A percentile compares a stretch with the other conserved stretches of the same genome.
phyloP scores from a whole-genome alignment of 1,140 invertebrate species.

The Plectrocnemia conspersa region DNA sequence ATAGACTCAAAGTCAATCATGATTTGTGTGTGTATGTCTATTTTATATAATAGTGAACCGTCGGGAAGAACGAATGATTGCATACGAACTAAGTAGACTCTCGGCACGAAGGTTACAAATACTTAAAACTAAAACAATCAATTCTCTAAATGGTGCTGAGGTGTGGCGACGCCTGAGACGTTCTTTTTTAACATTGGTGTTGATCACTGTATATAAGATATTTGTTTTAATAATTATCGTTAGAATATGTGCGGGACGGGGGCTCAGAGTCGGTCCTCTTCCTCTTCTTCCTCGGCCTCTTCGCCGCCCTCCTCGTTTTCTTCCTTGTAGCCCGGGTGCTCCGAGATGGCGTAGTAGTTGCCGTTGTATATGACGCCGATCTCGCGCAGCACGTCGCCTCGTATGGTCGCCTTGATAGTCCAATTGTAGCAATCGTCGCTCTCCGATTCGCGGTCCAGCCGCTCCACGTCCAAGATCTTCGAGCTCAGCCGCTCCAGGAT shows the following conservation, averaged over 20 bases:
- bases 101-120: slow-evolving; percentile 23
- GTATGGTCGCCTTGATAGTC: slow-evolving; percentile 89
- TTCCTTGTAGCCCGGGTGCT: slow-evolving; percentile 87
- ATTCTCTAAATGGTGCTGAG: not conserved
- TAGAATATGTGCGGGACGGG: slow-evolving; percentile 38
- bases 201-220: slow-evolving; percentile 20
- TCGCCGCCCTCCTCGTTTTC: slow-evolving; percentile 77
- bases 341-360: slow-evolving; percentile 91
- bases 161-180: no score
- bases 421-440: slow-evolving; percentile 90
- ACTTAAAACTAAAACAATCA: slow-evolving; percentile 14
- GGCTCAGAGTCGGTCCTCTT: slow-evolving; percentile 73
- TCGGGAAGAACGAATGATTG: slow-evolving; percentile 29
- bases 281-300: slow-evolving; percentile 74
- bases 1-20: no score
- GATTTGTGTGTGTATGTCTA: no score
- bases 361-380: slow-evolving; percentile 92
- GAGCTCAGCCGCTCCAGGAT: slow-evolving; percentile 87
- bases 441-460: slow-evolving; percentile 83
- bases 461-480: slow-evolving; percentile 89
- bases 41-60: no score
- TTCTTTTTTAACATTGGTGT: no score
- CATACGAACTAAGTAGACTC: slow-evolving; percentile 20
- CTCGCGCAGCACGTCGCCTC: slow-evolving; percentile 82
- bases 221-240: slow-evolving; percentile 10